Base-by-base conservation (phyloP, 2,797 vertebrate species). In the Rhodeus uyekii region DNA sequence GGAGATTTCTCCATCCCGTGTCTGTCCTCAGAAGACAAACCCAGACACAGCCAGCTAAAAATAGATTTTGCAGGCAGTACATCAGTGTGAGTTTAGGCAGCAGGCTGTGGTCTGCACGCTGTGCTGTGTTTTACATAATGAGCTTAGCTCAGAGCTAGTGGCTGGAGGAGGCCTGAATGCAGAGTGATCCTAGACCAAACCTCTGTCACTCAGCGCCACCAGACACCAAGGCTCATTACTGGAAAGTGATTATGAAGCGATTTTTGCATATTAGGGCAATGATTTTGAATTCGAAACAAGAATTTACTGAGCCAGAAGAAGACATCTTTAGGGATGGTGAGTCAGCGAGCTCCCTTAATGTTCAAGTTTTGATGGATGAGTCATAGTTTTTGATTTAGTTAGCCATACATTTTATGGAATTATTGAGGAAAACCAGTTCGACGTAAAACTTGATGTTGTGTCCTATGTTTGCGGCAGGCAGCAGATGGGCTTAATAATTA, bases 81-180 rank as follows among this genome's bases (percentile, higher is more conserved):
- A 48, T 87, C 73, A 87, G 80, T 86, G 74, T 69, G 77, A 86
- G 84, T 87, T 84, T 80, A 80, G 83, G 69, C 64, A 83, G 36
- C 44, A 73, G 67, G 80, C 78, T 65, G 71, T 84, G 72, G 68
- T 24, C 61, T 46, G 64, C 82, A 60, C 39, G 38, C 78, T 85
- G 82, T 84, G 86, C 76, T 67, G 76, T 85, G 76, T 87, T 88
- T 87, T 84, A 84, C 84, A 87, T 88, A 81, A 87, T 83, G 80
- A 85, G 84, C 77, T 84, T 81, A 82, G 82, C 72, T 87, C 72
- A 71, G 78, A 79, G 84, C 67, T 36, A 63, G 29, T 84, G 72
- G 67, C 83, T 76, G 34, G 60, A 73, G 48, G 74, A 46, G 76
- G n/a, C 58, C 71, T 77, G 82, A 80, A 84, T 84, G 69, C 74